A percentile compares a stretch with the other conserved stretches of the same genome.
Evolutionary conservation across 37 sponge, comb jelly and placozoan genomes (phyloP).

Genomic region (Diacarnus erythraeanus): DNA sequence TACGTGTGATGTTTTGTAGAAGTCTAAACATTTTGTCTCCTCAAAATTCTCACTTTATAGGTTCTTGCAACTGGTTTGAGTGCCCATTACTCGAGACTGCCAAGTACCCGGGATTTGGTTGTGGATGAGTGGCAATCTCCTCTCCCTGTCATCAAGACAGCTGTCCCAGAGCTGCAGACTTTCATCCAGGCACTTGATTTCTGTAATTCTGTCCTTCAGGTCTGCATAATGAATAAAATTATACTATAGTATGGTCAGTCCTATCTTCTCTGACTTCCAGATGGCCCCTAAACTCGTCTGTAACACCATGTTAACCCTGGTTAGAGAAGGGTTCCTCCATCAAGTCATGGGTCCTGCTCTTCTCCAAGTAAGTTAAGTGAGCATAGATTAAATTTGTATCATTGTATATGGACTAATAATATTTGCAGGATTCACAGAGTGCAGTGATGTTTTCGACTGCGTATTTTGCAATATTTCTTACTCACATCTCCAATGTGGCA

Average conservation of each 20-base stretch:
- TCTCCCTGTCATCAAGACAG: slow-evolving; percentile 25
- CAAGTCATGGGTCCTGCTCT: slow-evolving; percentile 83
- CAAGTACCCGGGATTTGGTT: slow-evolving; percentile 31
- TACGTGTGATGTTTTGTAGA: background rate
- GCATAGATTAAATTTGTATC: background rate
- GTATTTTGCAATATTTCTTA: slow-evolving; percentile 70
- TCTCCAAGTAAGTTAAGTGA: slow-evolving; percentile 53
- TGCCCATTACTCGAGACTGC: slow-evolving; percentile 75
- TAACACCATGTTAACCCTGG: slow-evolving; percentile 38
- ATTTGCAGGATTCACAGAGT: slow-evolving; percentile 34
- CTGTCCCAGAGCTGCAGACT: slow-evolving; percentile 53
- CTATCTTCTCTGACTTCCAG: slow-evolving; percentile 4
- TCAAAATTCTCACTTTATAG: slow-evolving; percentile 13
- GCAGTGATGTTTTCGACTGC: slow-evolving; percentile 50
- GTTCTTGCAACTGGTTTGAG: slow-evolving; percentile 76
- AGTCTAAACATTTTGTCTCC: background rate
- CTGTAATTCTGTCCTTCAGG: slow-evolving; percentile 84
- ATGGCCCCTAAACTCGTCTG: slow-evolving; percentile 57
- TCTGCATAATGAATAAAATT: too few species aligned
- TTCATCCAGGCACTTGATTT: slow-evolving; percentile 65
- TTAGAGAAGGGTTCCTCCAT: slow-evolving; percentile 67
- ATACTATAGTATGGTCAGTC: background rate
- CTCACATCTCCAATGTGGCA: slow-evolving; percentile 42
- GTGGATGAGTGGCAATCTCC: slow-evolving; percentile 73
- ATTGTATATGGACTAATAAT: too few species aligned